Percentiles rank a stretch among this genome's conserved stretches.
Conservation (phyloP, 2,888 invertebrate species). For the Anodontia alba region DNA sequence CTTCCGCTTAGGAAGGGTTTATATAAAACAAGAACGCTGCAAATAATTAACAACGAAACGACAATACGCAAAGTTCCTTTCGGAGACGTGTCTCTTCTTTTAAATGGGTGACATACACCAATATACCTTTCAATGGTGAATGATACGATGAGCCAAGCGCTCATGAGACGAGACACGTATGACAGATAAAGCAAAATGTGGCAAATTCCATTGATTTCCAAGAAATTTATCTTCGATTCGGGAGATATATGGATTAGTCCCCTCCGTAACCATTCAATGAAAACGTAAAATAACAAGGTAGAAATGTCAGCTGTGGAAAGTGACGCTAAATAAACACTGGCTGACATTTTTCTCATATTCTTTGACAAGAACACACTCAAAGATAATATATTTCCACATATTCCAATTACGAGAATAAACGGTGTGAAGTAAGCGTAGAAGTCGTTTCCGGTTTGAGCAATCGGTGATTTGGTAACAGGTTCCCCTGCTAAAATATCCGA, state of each 20-base stretch:
- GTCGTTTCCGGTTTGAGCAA: slow-evolving; percentile 45
- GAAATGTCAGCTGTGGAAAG: slow-evolving; percentile 92
- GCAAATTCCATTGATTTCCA: slow-evolving; percentile 83
- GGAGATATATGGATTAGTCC: slow-evolving; percentile 66
- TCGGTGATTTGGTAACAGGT: slow-evolving; percentile 8
- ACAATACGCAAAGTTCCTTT: slow-evolving; percentile 67
- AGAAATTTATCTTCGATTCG: slow-evolving; percentile 50
- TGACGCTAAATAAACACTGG: slow-evolving; percentile 92
- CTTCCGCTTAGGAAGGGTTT: slow-evolving; percentile 79
- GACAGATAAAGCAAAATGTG: slow-evolving; percentile 90
- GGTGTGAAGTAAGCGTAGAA: slow-evolving; percentile 90
- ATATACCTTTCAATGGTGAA: slow-evolving; percentile 83
- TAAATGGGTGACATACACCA: slow-evolving; percentile 82
- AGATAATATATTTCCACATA: slow-evolving; percentile 91
- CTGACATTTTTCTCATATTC: slow-evolving; percentile 88
- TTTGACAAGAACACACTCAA: slow-evolving; percentile 92
- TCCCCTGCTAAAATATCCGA: slow-evolving; percentile 26
- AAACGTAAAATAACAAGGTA: slow-evolving; percentile 87
- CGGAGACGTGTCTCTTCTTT: slow-evolving; percentile 69
- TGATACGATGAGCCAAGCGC: slow-evolving; percentile 81
- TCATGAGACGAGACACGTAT: slow-evolving; percentile 80
- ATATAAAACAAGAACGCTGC: slow-evolving; percentile 72
- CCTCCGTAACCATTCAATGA: slow-evolving; percentile 80
- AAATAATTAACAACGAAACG: slow-evolving; percentile 59
- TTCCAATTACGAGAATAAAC: slow-evolving; percentile 89